Conservation (phyloP, 1,140 invertebrate genomes). For the Bombyx mori region ASM3026992v2 NC_085128.1:14724501-14725000, state of each 20-base stretch:
- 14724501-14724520: no score
- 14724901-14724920: not conserved
- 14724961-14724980: not conserved
- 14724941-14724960: not conserved
- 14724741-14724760: conserved; percentile 86
- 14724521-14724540: no score
- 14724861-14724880: not conserved
- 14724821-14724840: not conserved
- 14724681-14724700: conserved; percentile 81
- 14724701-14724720: conserved; percentile 72
- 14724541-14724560: no score
- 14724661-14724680: conserved; percentile 79
- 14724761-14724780: conserved; percentile 90
- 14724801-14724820: conserved; percentile 9
- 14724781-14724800: conserved; percentile 58
- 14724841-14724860: no score
- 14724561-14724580: no score
- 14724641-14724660: conserved; percentile 81
- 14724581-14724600: no score
- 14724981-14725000: no score
- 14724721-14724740: conserved; percentile 81
- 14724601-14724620: no score
- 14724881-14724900: not conserved
- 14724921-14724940: not conserved
- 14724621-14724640: conserved; percentile 64